Evolutionary conservation across 2,113 vertebrate species (phyloP).

Genomic region (Passer domesticus): DNA sequence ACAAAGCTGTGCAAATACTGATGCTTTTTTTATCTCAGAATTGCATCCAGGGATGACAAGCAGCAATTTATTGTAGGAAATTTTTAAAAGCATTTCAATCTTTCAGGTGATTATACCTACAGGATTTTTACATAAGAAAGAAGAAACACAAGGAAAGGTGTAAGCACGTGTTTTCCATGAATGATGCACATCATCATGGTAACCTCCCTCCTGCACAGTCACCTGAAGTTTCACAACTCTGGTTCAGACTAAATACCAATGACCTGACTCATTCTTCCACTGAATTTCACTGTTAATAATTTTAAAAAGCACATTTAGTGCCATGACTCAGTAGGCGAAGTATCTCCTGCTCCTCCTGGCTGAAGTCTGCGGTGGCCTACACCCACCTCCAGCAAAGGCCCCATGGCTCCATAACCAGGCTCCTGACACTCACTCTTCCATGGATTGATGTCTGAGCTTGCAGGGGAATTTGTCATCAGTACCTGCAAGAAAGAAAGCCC

Average conservation of each 20-base stretch:
- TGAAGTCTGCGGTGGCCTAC: background rate
- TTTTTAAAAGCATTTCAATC: background rate
- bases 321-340: background rate
- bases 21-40: background rate
- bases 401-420: background rate
- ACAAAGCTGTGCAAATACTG: background rate
- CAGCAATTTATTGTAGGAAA: background rate
- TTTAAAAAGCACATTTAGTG: background rate
- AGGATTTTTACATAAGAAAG: background rate
- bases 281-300: background rate
- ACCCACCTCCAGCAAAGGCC: background rate
- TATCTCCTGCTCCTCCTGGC: background rate
- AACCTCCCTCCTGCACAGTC: background rate
- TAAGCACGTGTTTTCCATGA: background rate
- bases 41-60: background rate
- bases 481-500: background rate
- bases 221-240: background rate
- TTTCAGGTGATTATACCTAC: background rate
- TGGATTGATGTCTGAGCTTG: background rate
- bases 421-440: background rate
- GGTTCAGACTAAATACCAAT: constrained; percentile 1
- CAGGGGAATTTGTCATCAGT: background rate
- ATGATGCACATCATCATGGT: background rate
- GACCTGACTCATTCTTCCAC: constrained; percentile 3
- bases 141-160: background rate